These are phyloP conservation scores for Antheraea assamensis DNA, from an alignment of 2,888 invertebrate genomes.

Conservation along the genomic window DNA sequence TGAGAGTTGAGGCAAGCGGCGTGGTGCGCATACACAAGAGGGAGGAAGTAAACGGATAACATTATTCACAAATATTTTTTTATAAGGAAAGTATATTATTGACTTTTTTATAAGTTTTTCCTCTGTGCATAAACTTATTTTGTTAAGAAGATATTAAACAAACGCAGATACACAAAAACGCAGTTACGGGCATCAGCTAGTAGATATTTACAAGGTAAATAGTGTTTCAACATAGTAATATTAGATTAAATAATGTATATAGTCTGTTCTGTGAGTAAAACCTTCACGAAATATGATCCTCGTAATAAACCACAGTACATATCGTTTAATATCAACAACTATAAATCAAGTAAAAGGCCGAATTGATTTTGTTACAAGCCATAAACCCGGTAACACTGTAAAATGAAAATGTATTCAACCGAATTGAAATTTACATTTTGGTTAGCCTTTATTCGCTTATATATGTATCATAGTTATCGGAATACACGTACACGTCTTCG, in stretches of 20 bases:
- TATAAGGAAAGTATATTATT: no score
- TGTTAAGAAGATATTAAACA: no score
- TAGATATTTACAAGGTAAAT: neutral
- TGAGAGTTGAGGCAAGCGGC: no score
- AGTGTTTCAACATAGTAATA: neutral
- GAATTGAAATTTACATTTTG: slow-evolving; percentile 45
- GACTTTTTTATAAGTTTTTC: no score
- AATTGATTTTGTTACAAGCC: slow-evolving; percentile 47
- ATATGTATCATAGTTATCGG: neutral
- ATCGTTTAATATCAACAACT: slow-evolving; percentile 20
- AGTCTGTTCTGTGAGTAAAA: neutral
- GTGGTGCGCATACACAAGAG: no score
- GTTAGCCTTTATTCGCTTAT: slow-evolving; percentile 40
- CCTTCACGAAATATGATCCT: neutral
- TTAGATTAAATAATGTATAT: neutral
- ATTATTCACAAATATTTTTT: no score
- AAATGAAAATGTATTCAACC: slow-evolving; percentile 42
- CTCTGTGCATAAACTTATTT: no score
- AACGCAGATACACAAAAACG: no score
- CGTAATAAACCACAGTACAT: slow-evolving; percentile 15
- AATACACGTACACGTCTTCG: neutral
- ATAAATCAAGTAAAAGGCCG: slow-evolving; percentile 29
- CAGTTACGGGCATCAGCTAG: no score
- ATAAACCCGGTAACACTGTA: slow-evolving; percentile 42
- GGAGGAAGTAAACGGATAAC: no score